Base-by-base conservation (phyloP, 2,888 invertebrate genomes). In the Campoplex nolae region DNA sequence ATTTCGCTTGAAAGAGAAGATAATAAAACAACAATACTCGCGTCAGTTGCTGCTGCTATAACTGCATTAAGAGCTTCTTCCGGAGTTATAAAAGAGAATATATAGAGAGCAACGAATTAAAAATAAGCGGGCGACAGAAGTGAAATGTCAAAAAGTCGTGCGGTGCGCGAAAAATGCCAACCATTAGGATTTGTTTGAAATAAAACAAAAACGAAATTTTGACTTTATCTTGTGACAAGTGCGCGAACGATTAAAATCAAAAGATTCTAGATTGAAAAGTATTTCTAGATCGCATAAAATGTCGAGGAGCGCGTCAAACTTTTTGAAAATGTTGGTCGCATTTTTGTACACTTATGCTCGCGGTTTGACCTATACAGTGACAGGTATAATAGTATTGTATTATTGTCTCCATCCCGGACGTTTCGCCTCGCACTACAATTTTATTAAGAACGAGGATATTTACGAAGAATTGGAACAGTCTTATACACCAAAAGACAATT, bases 391-490 rank as follows among this genome's bases (percentile, higher is more conserved):
- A 28, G 80, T 93, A 4, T 87, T 94, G 3, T 90, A 83, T 13
- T 94, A 93, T 80, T 94, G 94, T 58, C 88, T 94, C 0, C 91
- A 93, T 86, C 94, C 94, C 4, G 91, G 88, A 4, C 91, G 94
- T 68, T 95, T 95, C 87, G 94, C 95, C 0, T 92, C 94, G 0
- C 94, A 94, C 81, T 95, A 95, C 65, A 90, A 88, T 38, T 93
- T 92, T 82, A 93, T 95, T 16, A 91, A 93, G 65, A 87, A 91
- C 3, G 92, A 93, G 48, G 92, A 94, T 51, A 93, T 95, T 3
- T 90, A 90, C 73, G 89, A 91, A 13, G 93, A 94, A 70, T 89
- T 95, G 65, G 94, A 94, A 71, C 91, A 89, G 71, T 92, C 94
- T 3, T 94, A 93, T 73, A 90, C 91, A 0, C 89, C 92, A 0